Percentiles rank a stretch among this genome's conserved stretches.
Conservation (phyloP, 2,888 invertebrate species). For the Eilema depressum region DNA sequence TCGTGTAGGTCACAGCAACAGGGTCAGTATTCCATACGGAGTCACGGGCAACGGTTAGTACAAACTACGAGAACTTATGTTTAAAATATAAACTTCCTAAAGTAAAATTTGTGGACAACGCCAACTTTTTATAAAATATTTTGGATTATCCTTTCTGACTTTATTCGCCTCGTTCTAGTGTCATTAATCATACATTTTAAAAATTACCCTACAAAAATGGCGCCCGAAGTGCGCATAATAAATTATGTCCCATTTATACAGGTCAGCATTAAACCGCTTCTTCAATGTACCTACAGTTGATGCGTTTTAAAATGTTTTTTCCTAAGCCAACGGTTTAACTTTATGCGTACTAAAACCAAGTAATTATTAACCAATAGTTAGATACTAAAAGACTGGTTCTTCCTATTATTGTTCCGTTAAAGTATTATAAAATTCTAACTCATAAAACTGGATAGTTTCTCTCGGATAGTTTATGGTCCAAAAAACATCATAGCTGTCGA, state of each 20-base stretch:
- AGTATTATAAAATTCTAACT: slow-evolving; percentile 32
- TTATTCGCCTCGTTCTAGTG: background rate
- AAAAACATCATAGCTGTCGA: slow-evolving; percentile 40
- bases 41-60: background rate
- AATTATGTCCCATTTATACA: slow-evolving; percentile 40
- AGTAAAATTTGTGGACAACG: background rate
- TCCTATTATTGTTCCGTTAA: slow-evolving; percentile 20
- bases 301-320: slow-evolving; percentile 13
- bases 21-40: background rate
- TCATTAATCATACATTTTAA: slow-evolving; percentile 45
- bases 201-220: slow-evolving; percentile 38
- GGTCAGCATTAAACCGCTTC: slow-evolving; percentile 27
- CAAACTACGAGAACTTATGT: background rate
- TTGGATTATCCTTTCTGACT: background rate
- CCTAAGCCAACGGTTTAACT: background rate
- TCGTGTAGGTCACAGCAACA: background rate
- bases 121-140: background rate
- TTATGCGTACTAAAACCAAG: background rate
- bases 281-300: slow-evolving; percentile 21
- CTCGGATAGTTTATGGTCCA: slow-evolving; percentile 26
- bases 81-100: background rate
- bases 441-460: slow-evolving; percentile 43
- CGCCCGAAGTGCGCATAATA: slow-evolving; percentile 37
- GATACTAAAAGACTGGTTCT: slow-evolving; percentile 16
- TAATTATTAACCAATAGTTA: background rate